These are phyloP conservation scores for Coptotermes formosanus DNA, from an alignment of 1,140 invertebrate genomes.

Conservation along the genomic window DNA sequence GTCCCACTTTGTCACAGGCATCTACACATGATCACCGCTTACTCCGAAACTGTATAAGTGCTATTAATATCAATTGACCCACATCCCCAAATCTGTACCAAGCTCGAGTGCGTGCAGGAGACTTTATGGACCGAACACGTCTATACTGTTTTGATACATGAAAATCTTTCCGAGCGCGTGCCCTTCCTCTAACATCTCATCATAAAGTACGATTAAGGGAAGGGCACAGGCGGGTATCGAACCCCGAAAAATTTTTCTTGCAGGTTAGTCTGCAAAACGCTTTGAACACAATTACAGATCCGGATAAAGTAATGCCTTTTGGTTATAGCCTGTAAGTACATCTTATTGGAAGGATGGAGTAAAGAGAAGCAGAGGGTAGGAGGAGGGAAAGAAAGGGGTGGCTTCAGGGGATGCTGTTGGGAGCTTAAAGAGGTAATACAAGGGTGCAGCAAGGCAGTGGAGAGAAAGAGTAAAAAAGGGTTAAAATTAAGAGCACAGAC, in stretches of 20 bases:
- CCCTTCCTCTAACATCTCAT: too few relatives aligned
- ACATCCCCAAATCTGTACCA: too few relatives aligned
- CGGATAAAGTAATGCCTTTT: conserved; percentile 14
- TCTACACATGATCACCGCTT: too few relatives aligned
- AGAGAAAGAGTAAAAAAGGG: conserved; percentile 11
- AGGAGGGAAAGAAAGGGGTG: neutral
- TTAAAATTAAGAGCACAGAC: conserved; percentile 12
- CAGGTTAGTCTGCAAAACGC: neutral
- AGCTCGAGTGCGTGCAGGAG: too few relatives aligned
- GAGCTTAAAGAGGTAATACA: conserved; percentile 20
- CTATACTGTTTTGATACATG: too few relatives aligned
- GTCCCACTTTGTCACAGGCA: too few relatives aligned
- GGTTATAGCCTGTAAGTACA: conserved; percentile 30
- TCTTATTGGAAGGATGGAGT: conserved; percentile 27
- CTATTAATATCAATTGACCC: too few relatives aligned
- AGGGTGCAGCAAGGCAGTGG: conserved; percentile 3
- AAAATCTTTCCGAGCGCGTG: too few relatives aligned
- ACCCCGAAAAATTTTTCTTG: neutral
- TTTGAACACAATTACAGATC: conserved; percentile 20
- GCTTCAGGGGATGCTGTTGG: neutral
- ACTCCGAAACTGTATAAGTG: too few relatives aligned
- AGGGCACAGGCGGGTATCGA: too few relatives aligned
- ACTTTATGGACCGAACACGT: too few relatives aligned
- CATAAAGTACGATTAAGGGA: too few relatives aligned
- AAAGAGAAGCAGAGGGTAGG: neutral